These are phyloP conservation scores for Allygus modestus DNA, from an alignment of 2,888 invertebrate species.

Conservation along the genomic window DNA sequence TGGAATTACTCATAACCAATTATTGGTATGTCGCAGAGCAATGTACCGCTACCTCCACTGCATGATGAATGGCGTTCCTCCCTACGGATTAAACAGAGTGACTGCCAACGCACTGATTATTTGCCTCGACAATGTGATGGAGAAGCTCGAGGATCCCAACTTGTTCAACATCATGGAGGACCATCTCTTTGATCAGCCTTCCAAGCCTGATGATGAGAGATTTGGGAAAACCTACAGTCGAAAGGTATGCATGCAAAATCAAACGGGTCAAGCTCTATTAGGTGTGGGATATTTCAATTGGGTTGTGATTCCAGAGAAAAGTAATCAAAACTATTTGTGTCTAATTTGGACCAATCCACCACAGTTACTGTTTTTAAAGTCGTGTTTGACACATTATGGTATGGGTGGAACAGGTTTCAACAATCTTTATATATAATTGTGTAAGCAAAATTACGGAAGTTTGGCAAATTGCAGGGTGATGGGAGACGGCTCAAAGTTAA, in stretches of 20 bases:
- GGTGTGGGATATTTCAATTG: too few relatives aligned
- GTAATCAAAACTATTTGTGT: too few relatives aligned
- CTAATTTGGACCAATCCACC: too few relatives aligned
- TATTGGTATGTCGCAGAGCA: conserved; percentile 41
- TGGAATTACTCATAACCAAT: too few relatives aligned
- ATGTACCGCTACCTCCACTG: conserved; percentile 29
- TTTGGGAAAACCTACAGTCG: not conserved
- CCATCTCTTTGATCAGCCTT: not conserved
- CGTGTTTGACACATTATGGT: too few relatives aligned
- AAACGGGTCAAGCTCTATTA: not conserved
- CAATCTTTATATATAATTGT: too few relatives aligned
- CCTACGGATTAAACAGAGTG: not conserved
- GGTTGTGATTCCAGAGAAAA: too few relatives aligned
- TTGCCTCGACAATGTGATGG: not conserved
- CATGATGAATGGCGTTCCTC: conserved; percentile 34
- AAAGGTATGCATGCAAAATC: not conserved
- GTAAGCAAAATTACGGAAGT: too few relatives aligned
- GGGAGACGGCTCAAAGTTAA: too few relatives aligned
- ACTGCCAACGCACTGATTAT: not conserved
- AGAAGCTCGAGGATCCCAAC: not conserved
- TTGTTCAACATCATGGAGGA: not conserved
- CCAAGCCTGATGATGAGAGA: not conserved
- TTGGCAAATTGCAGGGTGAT: too few relatives aligned
- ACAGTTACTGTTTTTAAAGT: too few relatives aligned
- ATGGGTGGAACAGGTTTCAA: too few relatives aligned